phyloP scores from a whole-genome alignment of 2,888 invertebrate species.

The Phyllotreta striolata region DNA sequence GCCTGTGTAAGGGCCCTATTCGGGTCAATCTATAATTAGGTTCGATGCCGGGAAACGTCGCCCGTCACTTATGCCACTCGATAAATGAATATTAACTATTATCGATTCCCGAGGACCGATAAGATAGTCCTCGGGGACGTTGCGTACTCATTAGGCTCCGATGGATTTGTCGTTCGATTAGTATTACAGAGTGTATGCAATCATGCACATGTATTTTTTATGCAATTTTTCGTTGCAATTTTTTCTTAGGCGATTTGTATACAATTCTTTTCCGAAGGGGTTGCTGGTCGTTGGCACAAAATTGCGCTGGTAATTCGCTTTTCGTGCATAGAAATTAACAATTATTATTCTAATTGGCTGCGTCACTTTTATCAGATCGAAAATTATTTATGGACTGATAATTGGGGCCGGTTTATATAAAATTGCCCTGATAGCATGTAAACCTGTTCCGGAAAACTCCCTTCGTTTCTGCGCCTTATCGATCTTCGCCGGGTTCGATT shows the following conservation, averaged over 20 bases:
- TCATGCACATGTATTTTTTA: no score
- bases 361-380: slow-evolving; percentile 22
- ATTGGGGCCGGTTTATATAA: slow-evolving; percentile 22
- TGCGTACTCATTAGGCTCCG: no score
- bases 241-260: no score
- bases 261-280: no score
- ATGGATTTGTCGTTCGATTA: slow-evolving; percentile 3
- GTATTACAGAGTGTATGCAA: no score
- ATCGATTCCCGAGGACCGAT: slow-evolving; percentile 20
- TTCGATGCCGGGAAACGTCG: slow-evolving; percentile 42
- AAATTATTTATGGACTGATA: slow-evolving; percentile 26
- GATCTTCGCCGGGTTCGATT: neutral
- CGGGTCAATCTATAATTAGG: slow-evolving; percentile 47
- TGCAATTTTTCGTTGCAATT: no score
- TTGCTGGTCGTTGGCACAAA: slow-evolving; percentile 27
- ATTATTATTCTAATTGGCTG: slow-evolving; percentile 28
- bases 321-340: slow-evolving; percentile 15
- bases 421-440: slow-evolving; percentile 20
- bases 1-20: slow-evolving; percentile 36
- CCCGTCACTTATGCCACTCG: slow-evolving; percentile 44
- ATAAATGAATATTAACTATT: slow-evolving; percentile 42
- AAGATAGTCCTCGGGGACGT: neutral
- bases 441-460: slow-evolving; percentile 8
- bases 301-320: slow-evolving; percentile 10
- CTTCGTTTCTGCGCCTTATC: neutral